Evolutionary conservation across 2,888 invertebrate genomes (phyloP).

Genomic region (Phyllotreta cruciferae): DNA sequence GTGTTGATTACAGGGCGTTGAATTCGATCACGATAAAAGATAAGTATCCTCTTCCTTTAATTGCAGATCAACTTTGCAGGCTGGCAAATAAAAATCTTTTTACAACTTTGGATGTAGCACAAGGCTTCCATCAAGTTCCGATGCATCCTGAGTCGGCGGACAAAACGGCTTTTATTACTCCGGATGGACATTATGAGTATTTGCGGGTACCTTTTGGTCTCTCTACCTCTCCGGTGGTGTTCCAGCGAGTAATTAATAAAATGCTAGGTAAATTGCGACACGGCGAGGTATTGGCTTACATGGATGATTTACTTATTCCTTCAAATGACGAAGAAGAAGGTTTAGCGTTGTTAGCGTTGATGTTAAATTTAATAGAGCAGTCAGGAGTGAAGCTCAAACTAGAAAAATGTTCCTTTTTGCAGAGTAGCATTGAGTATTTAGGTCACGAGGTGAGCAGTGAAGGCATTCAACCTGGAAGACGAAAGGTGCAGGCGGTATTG

Average conservation of each 20-base stretch:
- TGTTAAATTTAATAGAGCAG: not conserved
- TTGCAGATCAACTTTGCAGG: conserved; percentile 30
- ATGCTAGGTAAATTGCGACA: not conserved
- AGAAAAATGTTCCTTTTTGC: not conserved
- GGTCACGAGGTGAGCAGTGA: not conserved
- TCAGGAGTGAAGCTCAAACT: not conserved
- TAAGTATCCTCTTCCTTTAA: conserved; percentile 33
- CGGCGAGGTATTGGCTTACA: no score
- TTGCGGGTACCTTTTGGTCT: not conserved
- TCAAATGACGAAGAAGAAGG: no score
- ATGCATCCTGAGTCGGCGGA: not conserved
- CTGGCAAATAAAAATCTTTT: conserved; percentile 21
- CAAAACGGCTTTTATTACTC: no score
- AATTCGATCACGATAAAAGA: conserved; percentile 34
- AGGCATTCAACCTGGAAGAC: not conserved
- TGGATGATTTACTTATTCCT: no score
- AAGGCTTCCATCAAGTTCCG: not conserved
- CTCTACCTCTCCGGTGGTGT: not conserved
- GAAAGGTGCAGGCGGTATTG: not conserved
- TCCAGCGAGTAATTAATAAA: not conserved
- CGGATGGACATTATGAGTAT: not conserved
- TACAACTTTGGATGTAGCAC: not conserved
- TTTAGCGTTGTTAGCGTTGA: no score
- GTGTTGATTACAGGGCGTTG: conserved; percentile 11
- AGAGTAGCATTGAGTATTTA: not conserved